phyloP scores from a whole-genome alignment of 1,140 invertebrate genomes.

The Amphibalanus amphitrite region DNA sequence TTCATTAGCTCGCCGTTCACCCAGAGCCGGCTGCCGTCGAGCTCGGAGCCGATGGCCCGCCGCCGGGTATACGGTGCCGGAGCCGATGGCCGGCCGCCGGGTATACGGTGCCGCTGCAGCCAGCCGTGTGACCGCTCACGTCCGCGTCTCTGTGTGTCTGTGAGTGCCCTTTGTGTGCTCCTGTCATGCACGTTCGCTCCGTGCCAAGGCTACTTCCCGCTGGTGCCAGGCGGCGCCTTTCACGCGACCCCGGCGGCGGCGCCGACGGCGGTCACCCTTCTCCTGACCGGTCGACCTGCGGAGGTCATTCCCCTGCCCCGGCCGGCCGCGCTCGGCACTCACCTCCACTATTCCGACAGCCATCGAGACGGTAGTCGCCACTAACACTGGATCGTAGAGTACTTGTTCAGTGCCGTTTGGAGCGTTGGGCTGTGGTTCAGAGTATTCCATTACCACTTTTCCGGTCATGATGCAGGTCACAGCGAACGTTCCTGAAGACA shows the following conservation, averaged over 20 bases:
- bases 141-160: conserved; percentile 6
- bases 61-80: no score
- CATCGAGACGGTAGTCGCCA: conserved; percentile 48
- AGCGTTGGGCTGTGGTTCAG: background rate
- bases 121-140: background rate
- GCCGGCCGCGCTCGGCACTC: conserved; percentile 12
- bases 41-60: no score
- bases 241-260: background rate
- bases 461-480: conserved; percentile 75
- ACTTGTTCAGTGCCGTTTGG: background rate
- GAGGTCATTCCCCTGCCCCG: no score
- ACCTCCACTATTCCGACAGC: conserved; percentile 52
- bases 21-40: no score
- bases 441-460: conserved; percentile 39
- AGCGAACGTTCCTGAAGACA: conserved; percentile 52
- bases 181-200: background rate
- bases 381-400: conserved; percentile 39
- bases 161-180: conserved; percentile 2
- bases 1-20: no score
- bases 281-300: background rate
- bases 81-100: no score
- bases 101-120: no score
- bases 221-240: background rate
- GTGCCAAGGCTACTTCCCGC: background rate
- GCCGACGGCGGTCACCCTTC: background rate